Base-by-base conservation (phyloP, 1,140 invertebrate species). In the Cyclargus thomasi region DNA sequence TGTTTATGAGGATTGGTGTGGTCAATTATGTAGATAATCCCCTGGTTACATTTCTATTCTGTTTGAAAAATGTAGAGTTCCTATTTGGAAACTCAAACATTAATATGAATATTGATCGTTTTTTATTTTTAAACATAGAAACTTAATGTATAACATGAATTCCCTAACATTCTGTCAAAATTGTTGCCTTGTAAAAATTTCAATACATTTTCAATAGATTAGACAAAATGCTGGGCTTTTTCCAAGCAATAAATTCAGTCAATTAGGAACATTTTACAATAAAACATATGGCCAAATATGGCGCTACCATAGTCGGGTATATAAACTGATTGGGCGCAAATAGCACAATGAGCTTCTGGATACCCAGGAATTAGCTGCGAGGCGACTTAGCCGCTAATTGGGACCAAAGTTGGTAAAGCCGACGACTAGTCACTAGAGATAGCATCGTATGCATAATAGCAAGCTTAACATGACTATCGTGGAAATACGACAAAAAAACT, bases 251-350 rank as follows among this genome's bases (percentile, higher is more conserved):
- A 59, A 59, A 59, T 59, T 21, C 55, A 20, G 55, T 59, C 55
- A 59, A 59, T 59, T 59, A 59, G 11, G 18, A 59, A 21, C 53
- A 55, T 65, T 68, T 67, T 36, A 69, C 64, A 69, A 72, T 72
- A 53, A 76, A 75, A 73, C 65, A 70, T 65, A 65, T 63, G 29
- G 57, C 81, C 80, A 70, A 82, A 79, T 85, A 84, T 20, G 81
- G 81, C 65, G 29, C 65, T 39, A 64, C 82, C 82, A 78, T 89
- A 82, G 74, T 74, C 73, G 80, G 63, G 20, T 86, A 86, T 86
- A 84, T 80, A 84, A 87, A 82, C 85, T 84, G 81, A 85, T 85
- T 82, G 78, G 82, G 65, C 59, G 68, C 67, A 62, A 70, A 75
- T 82, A 74, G 75, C 77, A 87, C 86, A 87, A 89, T 89, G 63